Base-by-base conservation (phyloP, 2,113 vertebrate species). In the Dascyllus trimaculatus region DNA sequence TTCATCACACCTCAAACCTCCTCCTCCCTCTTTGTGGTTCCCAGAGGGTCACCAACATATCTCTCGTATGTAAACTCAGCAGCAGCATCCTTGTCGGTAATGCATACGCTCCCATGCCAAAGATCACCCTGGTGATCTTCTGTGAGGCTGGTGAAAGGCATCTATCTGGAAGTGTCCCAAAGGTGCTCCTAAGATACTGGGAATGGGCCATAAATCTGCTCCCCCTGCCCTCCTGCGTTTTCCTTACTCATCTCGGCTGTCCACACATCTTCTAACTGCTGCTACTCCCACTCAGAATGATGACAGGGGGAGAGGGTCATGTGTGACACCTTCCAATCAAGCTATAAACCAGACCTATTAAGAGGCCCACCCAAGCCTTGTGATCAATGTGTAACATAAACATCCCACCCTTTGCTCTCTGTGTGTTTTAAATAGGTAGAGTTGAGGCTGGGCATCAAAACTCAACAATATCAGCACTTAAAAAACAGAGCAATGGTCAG, bases 201-300 rank as follows among this genome's bases (percentile, higher is more conserved):
- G 76, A 88, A 88, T 74, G 24, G 0, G 51, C 67, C 59, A 49
- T 91, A 90, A 92, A 89, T 93, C 85, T 38, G 62, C 32, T 45
- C 26, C 18, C 4, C 4, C 38, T 60, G 24, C 24, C 45, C 70
- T 56, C 56, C 29, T 60, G 22, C 57, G 51, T 54, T 66, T 67
- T 85, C 48, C 71, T 87, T 67, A 51, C 80, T 80, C 69, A 71
- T 74, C 78, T 19, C 11, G 25, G 71, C 78, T 69, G 52, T 76
- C 59, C 53, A 32, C 25, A 61, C 51, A 69, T 29, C 48, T 15
- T 29, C 76, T 24, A 67, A n/a, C 46, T n/a, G n/a, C n/a, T n/a
- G n/a, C n/a, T n/a, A n/a, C n/a, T 85, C 49, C 62, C 60, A 71
- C 59, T 65, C 32, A 26, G 73, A 71, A 81, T 91, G 90, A 90